Conservation (phyloP, 2,113 vertebrate genomes). For the Montifringilla adamsi region DNA sequence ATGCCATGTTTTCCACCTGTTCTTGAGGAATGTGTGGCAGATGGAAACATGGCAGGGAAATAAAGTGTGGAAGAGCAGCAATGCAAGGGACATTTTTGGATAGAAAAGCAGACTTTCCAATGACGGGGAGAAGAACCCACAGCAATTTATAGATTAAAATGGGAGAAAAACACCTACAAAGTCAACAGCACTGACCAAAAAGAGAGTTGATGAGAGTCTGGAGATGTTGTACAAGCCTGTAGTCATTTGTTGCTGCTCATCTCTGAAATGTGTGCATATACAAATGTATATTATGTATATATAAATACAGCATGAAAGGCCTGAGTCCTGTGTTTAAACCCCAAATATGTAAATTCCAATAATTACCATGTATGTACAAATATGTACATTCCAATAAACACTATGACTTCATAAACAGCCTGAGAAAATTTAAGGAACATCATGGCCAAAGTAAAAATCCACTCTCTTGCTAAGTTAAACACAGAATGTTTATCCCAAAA, state of each 20-base stretch:
- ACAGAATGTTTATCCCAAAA: neutral
- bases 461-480: rapidly evolving
- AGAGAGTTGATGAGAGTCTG: neutral
- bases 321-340: neutral
- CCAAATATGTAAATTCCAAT: neutral
- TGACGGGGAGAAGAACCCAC: neutral
- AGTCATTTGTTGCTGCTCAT: neutral
- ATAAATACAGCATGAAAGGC: neutral
- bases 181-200: neutral
- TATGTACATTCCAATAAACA: neutral
- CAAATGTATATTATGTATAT: rapidly evolving
- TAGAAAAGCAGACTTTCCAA: neutral
- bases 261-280: neutral
- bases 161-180: neutral
- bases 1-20: neutral
- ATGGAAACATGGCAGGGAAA: neutral
- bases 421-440: neutral
- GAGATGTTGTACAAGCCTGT: neutral
- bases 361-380: too few species aligned
- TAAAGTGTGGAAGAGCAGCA: neutral
- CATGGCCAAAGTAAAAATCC: neutral
- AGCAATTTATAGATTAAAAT: neutral
- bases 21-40: neutral
- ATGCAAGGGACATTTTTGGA: neutral
- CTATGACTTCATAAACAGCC: neutral